Conservation (phyloP, 2,888 invertebrate species). For the Zaprionus lineosus region DNA sequence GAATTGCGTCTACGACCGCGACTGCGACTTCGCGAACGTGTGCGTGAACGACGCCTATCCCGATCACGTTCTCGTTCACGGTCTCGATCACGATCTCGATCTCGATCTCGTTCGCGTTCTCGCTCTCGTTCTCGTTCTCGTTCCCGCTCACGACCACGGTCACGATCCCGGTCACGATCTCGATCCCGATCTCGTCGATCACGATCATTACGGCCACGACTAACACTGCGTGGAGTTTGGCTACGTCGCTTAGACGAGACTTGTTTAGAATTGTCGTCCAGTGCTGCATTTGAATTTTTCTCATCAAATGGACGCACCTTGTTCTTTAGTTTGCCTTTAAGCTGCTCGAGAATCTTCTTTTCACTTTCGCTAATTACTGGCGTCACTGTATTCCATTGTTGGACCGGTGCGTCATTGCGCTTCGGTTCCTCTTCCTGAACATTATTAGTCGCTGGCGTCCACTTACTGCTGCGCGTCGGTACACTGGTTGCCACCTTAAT, state of each 20-base stretch:
- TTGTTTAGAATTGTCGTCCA: constrained; percentile 64
- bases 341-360: constrained; percentile 84
- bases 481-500: constrained; percentile 45
- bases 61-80: constrained; percentile 49
- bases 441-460: constrained; percentile 80
- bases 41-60: constrained; percentile 55
- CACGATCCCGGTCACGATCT: constrained; percentile 40
- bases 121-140: constrained; percentile 42
- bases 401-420: constrained; percentile 84
- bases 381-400: constrained; percentile 85
- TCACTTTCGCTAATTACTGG: constrained; percentile 85
- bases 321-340: constrained; percentile 81
- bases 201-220: constrained; percentile 49
- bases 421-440: constrained; percentile 67
- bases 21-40: constrained; percentile 67
- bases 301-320: constrained; percentile 65
- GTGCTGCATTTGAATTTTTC: constrained; percentile 34
- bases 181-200: constrained; percentile 46
- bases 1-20: constrained; percentile 69
- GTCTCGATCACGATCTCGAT: constrained; percentile 43
- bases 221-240: constrained; percentile 54
- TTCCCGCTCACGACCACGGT: constrained; percentile 45
- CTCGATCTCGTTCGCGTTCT: constrained; percentile 42
- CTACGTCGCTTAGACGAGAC: constrained; percentile 48
- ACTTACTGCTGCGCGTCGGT: constrained; percentile 68